phyloP scores from a whole-genome alignment of 2,888 invertebrate genomes.

The Macrophya annulata region DNA sequence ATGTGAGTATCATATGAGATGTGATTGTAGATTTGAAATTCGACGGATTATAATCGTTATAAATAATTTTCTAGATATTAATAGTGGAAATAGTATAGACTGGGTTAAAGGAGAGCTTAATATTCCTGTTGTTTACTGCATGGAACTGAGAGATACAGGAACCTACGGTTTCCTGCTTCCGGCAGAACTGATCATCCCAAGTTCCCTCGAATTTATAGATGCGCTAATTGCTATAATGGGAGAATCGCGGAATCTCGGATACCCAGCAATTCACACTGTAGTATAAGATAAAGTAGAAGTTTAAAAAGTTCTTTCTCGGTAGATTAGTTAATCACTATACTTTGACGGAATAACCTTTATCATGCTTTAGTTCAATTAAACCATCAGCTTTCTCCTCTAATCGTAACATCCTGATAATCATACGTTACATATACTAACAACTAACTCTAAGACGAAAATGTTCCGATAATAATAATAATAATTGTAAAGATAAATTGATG shows the following conservation, averaged over 20 bases:
- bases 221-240: conserved; percentile 70
- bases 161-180: conserved; percentile 83
- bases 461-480: neutral
- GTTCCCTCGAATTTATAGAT: conserved; percentile 79
- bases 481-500: neutral
- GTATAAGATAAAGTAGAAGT: neutral
- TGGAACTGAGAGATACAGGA: conserved; percentile 84
- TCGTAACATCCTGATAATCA: neutral
- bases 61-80: conserved; percentile 79
- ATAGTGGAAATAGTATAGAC: conserved; percentile 84
- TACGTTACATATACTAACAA: neutral
- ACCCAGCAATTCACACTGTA: conserved; percentile 41
- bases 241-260: conserved; percentile 49
- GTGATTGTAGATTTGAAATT: neutral
- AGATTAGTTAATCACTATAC: conserved; percentile 21
- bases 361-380: conserved; percentile 17
- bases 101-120: conserved; percentile 83
- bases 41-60: neutral
- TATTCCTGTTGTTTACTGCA: conserved; percentile 83
- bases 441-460: neutral
- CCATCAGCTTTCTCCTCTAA: conserved; percentile 8
- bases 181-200: conserved; percentile 80
- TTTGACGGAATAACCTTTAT: neutral
- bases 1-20: conserved; percentile 78
- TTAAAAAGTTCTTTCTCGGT: neutral